These are phyloP conservation scores for Campoplex capitator DNA, from an alignment of 2,888 invertebrate species.

Conservation along the genomic window DNA sequence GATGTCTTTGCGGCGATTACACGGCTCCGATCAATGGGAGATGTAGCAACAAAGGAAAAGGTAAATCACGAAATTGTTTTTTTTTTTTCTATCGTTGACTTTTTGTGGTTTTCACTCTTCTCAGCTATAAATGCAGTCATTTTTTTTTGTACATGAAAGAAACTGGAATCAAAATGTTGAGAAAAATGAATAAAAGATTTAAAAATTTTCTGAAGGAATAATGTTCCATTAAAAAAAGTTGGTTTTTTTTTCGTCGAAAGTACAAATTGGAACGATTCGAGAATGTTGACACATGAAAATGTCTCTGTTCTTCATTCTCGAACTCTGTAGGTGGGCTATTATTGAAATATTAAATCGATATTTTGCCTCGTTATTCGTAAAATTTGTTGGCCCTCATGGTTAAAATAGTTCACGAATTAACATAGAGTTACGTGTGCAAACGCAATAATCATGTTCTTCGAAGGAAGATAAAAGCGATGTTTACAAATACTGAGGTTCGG, in stretches of 20 bases:
- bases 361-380: conserved; percentile 6
- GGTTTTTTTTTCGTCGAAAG: neutral
- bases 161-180: neutral
- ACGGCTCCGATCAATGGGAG: conserved; percentile 88
- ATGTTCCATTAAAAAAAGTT: neutral
- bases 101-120: neutral
- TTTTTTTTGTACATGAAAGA: neutral
- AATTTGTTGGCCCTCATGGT: conserved; percentile 15
- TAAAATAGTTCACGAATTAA: conserved; percentile 66
- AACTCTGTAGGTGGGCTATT: neutral
- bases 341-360: conserved; percentile 34
- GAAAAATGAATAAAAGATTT: neutral
- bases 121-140: neutral
- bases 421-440: conserved; percentile 74
- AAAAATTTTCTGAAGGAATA: neutral
- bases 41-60: conserved; percentile 88
- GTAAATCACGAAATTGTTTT: conserved; percentile 82
- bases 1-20: conserved; percentile 90
- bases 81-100: neutral
- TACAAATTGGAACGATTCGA: neutral
- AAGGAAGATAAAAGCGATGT: conserved; percentile 58
- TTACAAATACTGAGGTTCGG: conserved; percentile 64
- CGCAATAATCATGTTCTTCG: conserved; percentile 71
- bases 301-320: neutral
- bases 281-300: neutral